Evolutionary conservation across 2,888 invertebrate species (phyloP), one percentile per base, ranked within the genome.

Genomic region (Lypha dubia): DNA sequence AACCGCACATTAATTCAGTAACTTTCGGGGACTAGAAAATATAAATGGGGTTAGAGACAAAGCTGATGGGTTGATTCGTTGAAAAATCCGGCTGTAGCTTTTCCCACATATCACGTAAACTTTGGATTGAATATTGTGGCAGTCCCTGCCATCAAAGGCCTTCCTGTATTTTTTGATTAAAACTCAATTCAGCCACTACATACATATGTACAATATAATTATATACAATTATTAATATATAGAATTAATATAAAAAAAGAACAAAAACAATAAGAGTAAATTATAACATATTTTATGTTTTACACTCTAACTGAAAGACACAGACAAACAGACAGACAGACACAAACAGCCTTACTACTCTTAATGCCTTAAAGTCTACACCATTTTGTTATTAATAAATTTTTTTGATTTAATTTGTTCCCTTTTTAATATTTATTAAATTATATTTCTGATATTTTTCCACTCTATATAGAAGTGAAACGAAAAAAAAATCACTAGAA

Each of bases 341-440:
- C 32, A 35, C 22, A 17, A 1, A 32, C 58, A 60, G 51, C 32
- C 56, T 44, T 51, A 11, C 74, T 68, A 20, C 15, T 49, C 51
- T 65, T 51, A 77, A 53, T 79, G 63, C 77, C 65, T 51, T 46
- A 24, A 67, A 62, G 79, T 79, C 75, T 84, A n/a, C 44, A 24
- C 13, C 1, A 44, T 51, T 53, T 41, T 56, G n/a, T 62, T 49
- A 46, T 60, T 58, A 38, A 20, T 44, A 65, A 24, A 2, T 44
- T 41, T 24, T 22, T 44, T 63, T 63, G 44, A 24, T 49, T 41
- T 28, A 17, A 38, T 65, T 71, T 51, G 15, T 76, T 71, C 9
- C 32, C 46, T 56, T 44, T 75, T 46, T 70, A 79, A 75, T 79
- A 75, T 83, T 70, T 75, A 84, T 84, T 83, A 84, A 84, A 79